phyloP scores from a whole-genome alignment of 2,113 vertebrate genomes.

The Gallinago jamesoni region DNA sequence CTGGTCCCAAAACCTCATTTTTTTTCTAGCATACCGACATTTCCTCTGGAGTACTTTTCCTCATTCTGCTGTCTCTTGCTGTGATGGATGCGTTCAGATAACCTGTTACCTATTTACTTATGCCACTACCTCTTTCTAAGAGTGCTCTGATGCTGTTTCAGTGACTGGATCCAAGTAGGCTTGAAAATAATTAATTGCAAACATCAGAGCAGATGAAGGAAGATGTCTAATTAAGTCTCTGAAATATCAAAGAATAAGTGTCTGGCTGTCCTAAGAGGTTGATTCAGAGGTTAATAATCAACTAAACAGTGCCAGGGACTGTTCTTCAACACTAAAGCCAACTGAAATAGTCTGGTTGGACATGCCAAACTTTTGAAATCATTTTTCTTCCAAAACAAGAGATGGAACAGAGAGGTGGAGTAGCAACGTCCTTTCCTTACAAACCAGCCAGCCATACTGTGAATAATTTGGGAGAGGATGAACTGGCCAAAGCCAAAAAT shows the following conservation, averaged over 20 bases:
- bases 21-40: not conserved
- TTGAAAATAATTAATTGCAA: slow-evolving; percentile 9
- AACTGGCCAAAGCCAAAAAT: not conserved
- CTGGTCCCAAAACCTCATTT: not conserved
- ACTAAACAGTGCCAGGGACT: not conserved
- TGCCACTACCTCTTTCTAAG: not conserved
- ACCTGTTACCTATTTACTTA: not conserved
- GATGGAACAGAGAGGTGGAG: not conserved
- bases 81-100: not conserved
- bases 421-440: not conserved
- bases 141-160: not conserved
- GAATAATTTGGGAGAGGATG: not conserved
- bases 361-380: not conserved
- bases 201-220: not conserved
- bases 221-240: not conserved
- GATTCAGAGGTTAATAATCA: slow-evolving; percentile 2
- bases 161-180: not conserved
- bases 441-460: not conserved
- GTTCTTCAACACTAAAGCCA: not conserved
- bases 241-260: not conserved
- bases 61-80: not conserved
- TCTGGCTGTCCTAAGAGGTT: not conserved
- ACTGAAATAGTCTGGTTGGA: not conserved
- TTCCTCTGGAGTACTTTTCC: not conserved
- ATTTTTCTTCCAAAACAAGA: not conserved